Percentiles rank a stretch among this genome's conserved stretches.
Evolutionary conservation across 2,113 vertebrate genomes (phyloP).

Genomic region (Eira barbara): DNA sequence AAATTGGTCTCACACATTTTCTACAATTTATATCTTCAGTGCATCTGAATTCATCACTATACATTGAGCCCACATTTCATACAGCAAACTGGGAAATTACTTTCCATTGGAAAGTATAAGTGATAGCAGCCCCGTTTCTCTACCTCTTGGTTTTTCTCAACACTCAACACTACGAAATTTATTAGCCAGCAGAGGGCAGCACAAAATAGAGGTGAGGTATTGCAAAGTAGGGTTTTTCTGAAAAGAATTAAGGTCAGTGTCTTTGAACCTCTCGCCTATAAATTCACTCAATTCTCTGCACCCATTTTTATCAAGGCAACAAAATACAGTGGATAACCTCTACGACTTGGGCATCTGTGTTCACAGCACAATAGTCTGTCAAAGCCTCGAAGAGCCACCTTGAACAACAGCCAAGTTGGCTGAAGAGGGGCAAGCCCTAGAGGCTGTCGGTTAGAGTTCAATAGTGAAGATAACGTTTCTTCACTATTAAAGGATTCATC

Average conservation of each 20-base stretch:
- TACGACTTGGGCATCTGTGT: background rate
- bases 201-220: background rate
- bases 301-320: conserved; percentile 12
- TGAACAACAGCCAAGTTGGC: background rate
- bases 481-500: background rate
- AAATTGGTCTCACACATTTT: conserved; percentile 50
- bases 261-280: background rate
- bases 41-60: conserved; percentile 39
- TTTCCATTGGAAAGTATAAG: conserved; percentile 44
- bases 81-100: conserved; percentile 38
- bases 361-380: background rate
- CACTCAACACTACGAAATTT: background rate
- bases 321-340: background rate
- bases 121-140: background rate
- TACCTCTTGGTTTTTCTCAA: background rate
- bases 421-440: background rate
- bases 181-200: conserved; percentile 49
- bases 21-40: conserved; percentile 9
- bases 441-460: background rate
- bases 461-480: background rate
- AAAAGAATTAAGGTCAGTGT: conserved; percentile 12
- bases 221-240: background rate
- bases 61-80: background rate
- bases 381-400: conserved; percentile 4
- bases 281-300: background rate